Percentiles rank a stretch among this genome's conserved stretches.
phyloP scores from a whole-genome alignment of 2,797 vertebrate genomes.

The Helicolenus hilgendorfi region DNA sequence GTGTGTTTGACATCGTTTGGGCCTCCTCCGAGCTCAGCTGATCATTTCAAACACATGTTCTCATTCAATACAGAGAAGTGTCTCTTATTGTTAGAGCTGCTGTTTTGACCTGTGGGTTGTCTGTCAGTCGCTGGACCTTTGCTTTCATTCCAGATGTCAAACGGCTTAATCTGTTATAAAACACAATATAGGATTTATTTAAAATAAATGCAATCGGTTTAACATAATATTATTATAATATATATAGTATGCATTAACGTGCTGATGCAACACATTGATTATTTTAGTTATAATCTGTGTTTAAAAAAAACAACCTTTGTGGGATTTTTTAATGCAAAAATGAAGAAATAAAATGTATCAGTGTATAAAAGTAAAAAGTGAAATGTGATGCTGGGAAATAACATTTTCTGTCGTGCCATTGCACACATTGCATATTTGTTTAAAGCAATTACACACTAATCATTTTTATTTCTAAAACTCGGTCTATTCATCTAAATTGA shows the following conservation, averaged over 20 bases:
- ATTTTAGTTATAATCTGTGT: neutral
- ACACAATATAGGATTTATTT: neutral
- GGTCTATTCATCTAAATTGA: neutral
- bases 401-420: neutral
- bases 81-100: conserved; percentile 45
- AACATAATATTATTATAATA: neutral
- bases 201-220: neutral
- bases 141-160: conserved; percentile 28
- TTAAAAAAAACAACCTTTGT: neutral
- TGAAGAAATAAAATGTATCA: neutral
- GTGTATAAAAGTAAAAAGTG: neutral
- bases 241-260: neutral
- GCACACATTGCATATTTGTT: neutral
- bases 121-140: conserved; percentile 33
- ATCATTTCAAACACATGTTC: conserved; percentile 64
- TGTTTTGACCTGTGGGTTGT: conserved; percentile 50
- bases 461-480: neutral
- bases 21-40: conserved; percentile 50
- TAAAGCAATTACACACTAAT: neutral
- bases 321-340: neutral
- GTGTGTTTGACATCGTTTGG: conserved; percentile 50
- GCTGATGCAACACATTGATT: neutral
- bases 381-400: neutral
- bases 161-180: neutral
- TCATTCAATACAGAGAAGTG: conserved; percentile 38